Evolutionary conservation across 1,140 invertebrate species (phyloP).

Genomic region (Heliconius melpomene): DNA sequence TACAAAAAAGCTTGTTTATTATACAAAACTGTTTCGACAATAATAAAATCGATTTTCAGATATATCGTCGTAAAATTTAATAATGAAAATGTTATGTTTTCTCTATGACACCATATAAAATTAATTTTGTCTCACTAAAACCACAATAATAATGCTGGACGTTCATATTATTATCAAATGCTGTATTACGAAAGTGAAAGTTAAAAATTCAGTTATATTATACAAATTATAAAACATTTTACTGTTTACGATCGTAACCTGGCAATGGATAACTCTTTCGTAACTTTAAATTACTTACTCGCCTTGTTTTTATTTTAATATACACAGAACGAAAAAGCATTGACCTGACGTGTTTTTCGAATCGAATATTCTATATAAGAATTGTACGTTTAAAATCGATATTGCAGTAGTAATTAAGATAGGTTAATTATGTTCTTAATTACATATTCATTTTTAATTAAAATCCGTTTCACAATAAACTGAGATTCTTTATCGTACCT

Average conservation of each 20-base stretch:
- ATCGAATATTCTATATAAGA: neutral
- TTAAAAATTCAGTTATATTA: neutral
- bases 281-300: conserved; percentile 16
- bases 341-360: neutral
- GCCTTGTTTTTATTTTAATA: conserved; percentile 24
- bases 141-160: neutral
- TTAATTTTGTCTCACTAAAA: neutral
- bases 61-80: no score
- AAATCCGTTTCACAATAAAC: neutral
- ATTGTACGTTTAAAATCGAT: neutral
- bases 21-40: no score
- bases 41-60: no score
- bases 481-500: no score
- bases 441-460: neutral
- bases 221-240: conserved; percentile 5
- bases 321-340: conserved; percentile 8
- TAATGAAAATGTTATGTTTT: no score
- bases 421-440: neutral
- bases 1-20: neutral
- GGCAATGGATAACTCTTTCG: conserved; percentile 18
- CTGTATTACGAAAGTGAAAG: conserved; percentile 5
- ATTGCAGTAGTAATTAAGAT: neutral
- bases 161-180: neutral
- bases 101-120: neutral
- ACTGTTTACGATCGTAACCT: conserved; percentile 15